Conservation (phyloP, 64 coral and sea anemone genomes). For the Anthopleura sola region DNA sequence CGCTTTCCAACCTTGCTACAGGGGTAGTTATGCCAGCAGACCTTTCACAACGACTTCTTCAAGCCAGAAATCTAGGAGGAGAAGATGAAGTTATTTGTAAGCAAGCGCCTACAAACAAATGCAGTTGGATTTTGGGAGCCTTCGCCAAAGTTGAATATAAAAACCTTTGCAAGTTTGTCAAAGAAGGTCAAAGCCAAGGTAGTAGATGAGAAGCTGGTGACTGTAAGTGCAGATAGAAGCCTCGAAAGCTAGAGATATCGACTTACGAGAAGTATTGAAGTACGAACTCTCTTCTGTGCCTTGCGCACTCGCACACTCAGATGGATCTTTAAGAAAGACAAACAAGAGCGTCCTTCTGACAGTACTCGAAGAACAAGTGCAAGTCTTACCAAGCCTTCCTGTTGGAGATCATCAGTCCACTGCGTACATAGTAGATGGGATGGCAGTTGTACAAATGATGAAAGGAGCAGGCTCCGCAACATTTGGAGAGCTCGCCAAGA, state of each 20-base stretch:
- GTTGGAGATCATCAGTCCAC: not conserved
- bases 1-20: constrained; percentile 33
- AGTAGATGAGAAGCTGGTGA: constrained; percentile 8
- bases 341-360: constrained; percentile 51
- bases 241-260: constrained; percentile 42
- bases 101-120: constrained; percentile 35
- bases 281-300: constrained; percentile 63
- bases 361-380: constrained; percentile 52
- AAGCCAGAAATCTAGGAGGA: not conserved
- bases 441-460: constrained; percentile 72
- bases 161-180: constrained; percentile 5
- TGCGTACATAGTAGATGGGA: constrained; percentile 64
- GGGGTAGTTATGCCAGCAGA: constrained; percentile 60
- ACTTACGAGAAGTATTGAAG: constrained; percentile 52
- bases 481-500: constrained; percentile 28
- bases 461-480: constrained; percentile 37
- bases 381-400: constrained; percentile 28
- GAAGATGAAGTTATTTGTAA: constrained; percentile 35
- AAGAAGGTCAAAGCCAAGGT: constrained; percentile 16
- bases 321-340: constrained; percentile 60
- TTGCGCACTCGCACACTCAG: constrained; percentile 38
- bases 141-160: constrained; percentile 17
- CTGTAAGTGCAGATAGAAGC: constrained; percentile 44
- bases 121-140: constrained; percentile 41
- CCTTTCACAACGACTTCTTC: constrained; percentile 30